Evolutionary conservation across 2,797 vertebrate genomes (phyloP).

Genomic region (Halcyon leucocephala): DNA sequence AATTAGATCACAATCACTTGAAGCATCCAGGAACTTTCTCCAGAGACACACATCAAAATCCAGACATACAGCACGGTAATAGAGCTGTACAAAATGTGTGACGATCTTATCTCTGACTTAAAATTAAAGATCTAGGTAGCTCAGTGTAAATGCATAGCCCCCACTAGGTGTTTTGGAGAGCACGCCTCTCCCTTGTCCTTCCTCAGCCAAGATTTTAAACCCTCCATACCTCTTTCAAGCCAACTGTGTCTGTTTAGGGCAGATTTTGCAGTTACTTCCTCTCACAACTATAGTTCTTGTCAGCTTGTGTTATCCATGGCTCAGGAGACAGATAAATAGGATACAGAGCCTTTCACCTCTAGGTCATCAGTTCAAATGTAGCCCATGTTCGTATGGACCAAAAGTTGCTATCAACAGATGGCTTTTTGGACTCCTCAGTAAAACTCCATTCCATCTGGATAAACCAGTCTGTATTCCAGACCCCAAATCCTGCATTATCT

Average conservation of each 20-base stretch:
- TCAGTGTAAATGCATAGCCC: not conserved
- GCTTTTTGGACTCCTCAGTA: not conserved
- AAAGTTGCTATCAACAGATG: not conserved
- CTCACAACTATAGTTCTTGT: conserved; percentile 46
- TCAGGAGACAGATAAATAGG: conserved; percentile 55
- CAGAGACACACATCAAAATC: not conserved
- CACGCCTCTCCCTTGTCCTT: not conserved
- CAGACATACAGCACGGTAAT: not conserved
- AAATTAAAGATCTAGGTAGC: not conserved
- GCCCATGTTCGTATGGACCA: not conserved
- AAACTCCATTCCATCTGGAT: not conserved
- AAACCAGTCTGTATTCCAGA: not conserved
- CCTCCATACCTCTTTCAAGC: not conserved
- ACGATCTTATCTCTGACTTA: not conserved
- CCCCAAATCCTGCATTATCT: not conserved
- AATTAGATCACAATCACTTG: not conserved
- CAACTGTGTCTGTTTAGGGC: not conserved
- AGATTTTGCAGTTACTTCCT: conserved; percentile 38
- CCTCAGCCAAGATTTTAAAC: conserved; percentile 19
- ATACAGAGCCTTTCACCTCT: conserved; percentile 57
- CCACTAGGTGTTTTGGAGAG: not conserved
- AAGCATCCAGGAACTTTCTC: not conserved
- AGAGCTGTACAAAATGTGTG: not conserved
- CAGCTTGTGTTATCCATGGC: conserved; percentile 64
- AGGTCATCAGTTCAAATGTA: conserved; percentile 22